These are phyloP conservation scores for Alitta virens DNA, from an alignment of 2,888 invertebrate species.

Conservation along the genomic window DNA sequence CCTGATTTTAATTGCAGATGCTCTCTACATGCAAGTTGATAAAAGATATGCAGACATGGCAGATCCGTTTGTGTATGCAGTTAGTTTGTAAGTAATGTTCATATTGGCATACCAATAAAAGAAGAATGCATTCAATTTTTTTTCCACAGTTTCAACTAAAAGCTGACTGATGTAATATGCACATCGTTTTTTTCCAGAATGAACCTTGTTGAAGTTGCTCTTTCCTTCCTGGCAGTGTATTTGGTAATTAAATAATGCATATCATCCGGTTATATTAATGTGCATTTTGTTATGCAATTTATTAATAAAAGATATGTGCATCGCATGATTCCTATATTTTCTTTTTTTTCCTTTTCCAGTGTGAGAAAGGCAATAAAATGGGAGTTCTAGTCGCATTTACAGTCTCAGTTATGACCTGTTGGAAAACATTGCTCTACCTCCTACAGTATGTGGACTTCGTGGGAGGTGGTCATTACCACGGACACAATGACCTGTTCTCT, in stretches of 20 bases:
- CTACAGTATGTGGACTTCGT: slow-evolving; percentile 40
- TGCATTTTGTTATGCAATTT: no score
- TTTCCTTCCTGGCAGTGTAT: slow-evolving; percentile 33
- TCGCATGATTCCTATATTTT: no score
- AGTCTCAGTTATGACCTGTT: slow-evolving; percentile 45
- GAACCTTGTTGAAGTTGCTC: slow-evolving; percentile 36
- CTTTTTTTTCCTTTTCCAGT: no score
- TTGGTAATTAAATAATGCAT: slow-evolving; percentile 27
- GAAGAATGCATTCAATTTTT: no score
- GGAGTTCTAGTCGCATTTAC: slow-evolving; percentile 36
- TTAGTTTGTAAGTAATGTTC: slow-evolving; percentile 37
- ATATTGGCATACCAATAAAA: no score
- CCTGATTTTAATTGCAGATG: slow-evolving; percentile 34
- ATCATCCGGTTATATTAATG: no score
- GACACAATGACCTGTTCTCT: slow-evolving; percentile 31
- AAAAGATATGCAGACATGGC: slow-evolving; percentile 35
- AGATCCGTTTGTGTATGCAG: slow-evolving; percentile 37
- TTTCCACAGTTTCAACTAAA: no score
- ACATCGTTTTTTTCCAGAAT: slow-evolving; percentile 30
- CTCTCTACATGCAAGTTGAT: slow-evolving; percentile 38
- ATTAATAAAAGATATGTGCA: no score
- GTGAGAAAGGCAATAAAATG: no score
- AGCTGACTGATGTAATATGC: no score
- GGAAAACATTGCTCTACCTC: slow-evolving; percentile 47
- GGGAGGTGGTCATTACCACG: slow-evolving; percentile 33